Evolutionary conservation across 2,797 vertebrate genomes (phyloP), one percentile per base, ranked within the genome.

Genomic region (Onychomys leucogaster): DNA sequence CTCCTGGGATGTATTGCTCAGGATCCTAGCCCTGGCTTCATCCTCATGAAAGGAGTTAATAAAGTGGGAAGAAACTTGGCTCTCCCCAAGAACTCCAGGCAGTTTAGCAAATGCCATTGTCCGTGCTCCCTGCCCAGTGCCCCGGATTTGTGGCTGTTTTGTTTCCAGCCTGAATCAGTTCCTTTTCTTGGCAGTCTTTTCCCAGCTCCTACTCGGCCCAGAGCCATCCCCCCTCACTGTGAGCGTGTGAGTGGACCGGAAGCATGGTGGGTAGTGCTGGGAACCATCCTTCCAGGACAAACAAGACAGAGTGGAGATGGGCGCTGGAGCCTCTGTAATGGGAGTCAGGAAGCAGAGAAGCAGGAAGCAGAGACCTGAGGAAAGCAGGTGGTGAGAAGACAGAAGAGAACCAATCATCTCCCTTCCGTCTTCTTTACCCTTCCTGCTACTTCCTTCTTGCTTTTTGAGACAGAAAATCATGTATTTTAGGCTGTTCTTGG

Each of bases 21-120:
- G 91, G 73, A 29, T 90, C 81, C 71, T 80, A 80, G 71, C 34
- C 41, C 73, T 59, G 49, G 86, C 55, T 94, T 89, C n/a, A 55
- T 76, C 76, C 76, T 95, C 90, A 80, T 84, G 67, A 95, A 96
- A 93, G 73, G 88, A 96, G 89, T 97, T 96, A 96, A 98, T 96
- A 90, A 85, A 82, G 92, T 93, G 96, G 96, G 97, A 97, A 96
- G 85, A 96, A 94, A 96, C 34, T 77, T 92, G 77, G 92, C 78
- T 80, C 25, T 80, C 32, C 89, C 92, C 93, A 81, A 96, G 90
- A 96, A 89, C 82, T 93, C 65, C 78, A 49, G 96, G 95, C 91
- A 76, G 92, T 81, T 90, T 19, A 89, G 82, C 94, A 95, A 96
- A 96, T 67, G 93, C 93, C 87, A 89, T 82, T 96, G 95, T 95